Percentiles rank a stretch among this genome's conserved stretches.
phyloP scores from a whole-genome alignment of 1,140 invertebrate genomes.

The Hylaeus volcanicus region DNA sequence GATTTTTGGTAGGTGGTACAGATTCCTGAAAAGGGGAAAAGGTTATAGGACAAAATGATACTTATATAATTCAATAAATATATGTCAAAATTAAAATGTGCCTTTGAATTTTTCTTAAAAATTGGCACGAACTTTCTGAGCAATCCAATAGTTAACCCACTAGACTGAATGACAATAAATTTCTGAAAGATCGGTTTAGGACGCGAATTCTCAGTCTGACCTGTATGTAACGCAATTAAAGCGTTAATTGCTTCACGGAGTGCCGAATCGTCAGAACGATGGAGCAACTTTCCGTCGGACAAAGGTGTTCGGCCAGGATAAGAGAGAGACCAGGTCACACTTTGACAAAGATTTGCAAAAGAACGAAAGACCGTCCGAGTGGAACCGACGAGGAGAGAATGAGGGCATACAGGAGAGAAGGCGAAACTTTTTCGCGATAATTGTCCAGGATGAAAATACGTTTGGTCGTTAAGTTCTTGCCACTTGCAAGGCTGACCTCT shows the following conservation, averaged over 20 bases:
- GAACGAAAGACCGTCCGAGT: constrained; percentile 1
- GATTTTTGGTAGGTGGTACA: too few species aligned
- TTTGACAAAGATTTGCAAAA: constrained; percentile 35
- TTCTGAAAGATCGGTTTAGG: not conserved
- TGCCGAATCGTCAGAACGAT: not conserved
- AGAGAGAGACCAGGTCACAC: not conserved
- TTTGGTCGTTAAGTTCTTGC: constrained; percentile 50
- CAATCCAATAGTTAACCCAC: too few species aligned
- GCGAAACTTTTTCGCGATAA: constrained; percentile 67
- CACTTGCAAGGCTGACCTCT: constrained; percentile 27
- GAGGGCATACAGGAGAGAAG: constrained; percentile 19
- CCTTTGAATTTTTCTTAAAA: too few species aligned
- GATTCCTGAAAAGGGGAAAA: too few species aligned
- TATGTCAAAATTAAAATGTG: too few species aligned
- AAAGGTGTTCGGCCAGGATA: not conserved
- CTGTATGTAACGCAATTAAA: constrained; percentile 30
- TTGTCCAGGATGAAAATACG: constrained; percentile 69
- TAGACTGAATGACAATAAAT: not conserved
- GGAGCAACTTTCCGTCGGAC: not conserved
- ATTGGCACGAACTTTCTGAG: too few species aligned
- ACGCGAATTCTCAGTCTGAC: not conserved
- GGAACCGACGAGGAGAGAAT: constrained; percentile 15
- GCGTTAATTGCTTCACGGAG: constrained; percentile 33
- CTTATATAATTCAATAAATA: too few species aligned
- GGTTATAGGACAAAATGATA: too few species aligned